Evolutionary conservation across 2,113 vertebrate genomes (phyloP).

Genomic region (Lutjanus erythropterus): DNA sequence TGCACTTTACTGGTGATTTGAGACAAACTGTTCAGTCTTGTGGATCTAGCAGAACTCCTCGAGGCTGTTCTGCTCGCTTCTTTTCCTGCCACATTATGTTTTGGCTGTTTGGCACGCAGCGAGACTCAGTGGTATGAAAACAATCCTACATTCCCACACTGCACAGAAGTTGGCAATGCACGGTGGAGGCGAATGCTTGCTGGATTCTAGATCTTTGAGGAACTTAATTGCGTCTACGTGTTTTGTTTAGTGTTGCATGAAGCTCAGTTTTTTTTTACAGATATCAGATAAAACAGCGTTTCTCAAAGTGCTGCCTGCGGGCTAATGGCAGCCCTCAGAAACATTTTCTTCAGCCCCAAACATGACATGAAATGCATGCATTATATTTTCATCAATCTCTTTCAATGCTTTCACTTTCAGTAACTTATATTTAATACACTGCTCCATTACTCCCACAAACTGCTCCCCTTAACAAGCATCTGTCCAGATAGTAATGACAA

Average conservation of each 20-base stretch:
- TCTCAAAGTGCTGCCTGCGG: too few species aligned
- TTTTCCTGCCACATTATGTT: conserved; percentile 24
- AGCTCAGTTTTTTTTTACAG: background rate
- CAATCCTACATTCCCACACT: conserved; percentile 34
- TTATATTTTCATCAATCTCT: too few species aligned
- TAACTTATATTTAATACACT: too few species aligned
- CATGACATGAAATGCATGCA: too few species aligned
- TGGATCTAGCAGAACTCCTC: background rate
- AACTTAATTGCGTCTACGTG: background rate
- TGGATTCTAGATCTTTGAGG: background rate
- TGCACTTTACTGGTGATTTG: conserved; percentile 1
- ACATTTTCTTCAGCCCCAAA: too few species aligned
- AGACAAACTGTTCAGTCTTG: conserved; percentile 1
- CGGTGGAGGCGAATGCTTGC: background rate
- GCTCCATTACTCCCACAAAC: too few species aligned
- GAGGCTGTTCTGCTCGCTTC: conserved; percentile 16
- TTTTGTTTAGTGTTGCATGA: background rate
- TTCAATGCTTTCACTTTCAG: too few species aligned
- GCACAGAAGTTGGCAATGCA: background rate
- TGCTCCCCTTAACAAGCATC: too few species aligned
- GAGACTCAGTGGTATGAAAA: conserved; percentile 56
- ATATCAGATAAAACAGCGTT: background rate
- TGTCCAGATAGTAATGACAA: too few species aligned
- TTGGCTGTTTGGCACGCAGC: conserved; percentile 39
- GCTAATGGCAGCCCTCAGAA: too few species aligned